Base-by-base conservation (phyloP, 2,888 invertebrate species). In the Plebejus argus region DNA sequence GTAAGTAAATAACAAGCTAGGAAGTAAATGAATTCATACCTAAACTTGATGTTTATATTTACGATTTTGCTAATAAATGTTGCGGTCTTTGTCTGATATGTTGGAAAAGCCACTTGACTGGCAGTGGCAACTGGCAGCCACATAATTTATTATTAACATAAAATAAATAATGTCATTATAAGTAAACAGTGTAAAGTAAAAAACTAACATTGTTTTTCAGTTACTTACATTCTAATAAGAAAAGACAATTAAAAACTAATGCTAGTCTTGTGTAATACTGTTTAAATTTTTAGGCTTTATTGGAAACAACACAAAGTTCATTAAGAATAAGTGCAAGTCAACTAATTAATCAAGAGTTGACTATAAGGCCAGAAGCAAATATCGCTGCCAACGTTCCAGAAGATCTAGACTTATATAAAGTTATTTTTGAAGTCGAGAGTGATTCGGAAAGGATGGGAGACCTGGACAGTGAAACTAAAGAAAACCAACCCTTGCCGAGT, bases 311-410 rank as follows among this genome's bases (percentile, higher is more conserved):
- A 20, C 91, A 92, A 81, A 84, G 87, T 76, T 92, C 93, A 4
- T 83, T 92, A 3, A 87, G 91, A 28, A 85, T 90, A 58, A 92
- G 91, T 79, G 86, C 88, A 71, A 93, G 93, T 79, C 91, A 93
- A 83, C 84, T 92, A 8, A 90, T 92, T 61, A 89, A 89, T 80
- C 93, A 93, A 78, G 93, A 93, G 82, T 83, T 94, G 23, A 91
- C 90, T 20, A 91, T 94, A 79, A 84, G 91, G 78, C 93, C 94
- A 0, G 94, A 93, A 80, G 94, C 94, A 7, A 94, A 94, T 79
- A 93, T 94, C 71, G 90, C 91, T 78, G 87, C 92, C 0, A 91
- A 94, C 89, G 92, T 92, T 1, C 94, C 94, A 0, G 92, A 91
- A 56, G 91, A 89, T 0, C 83, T 94, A 15, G 94, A 94, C 82